These are phyloP conservation scores for Pammene fasciana DNA, from an alignment of 2,888 invertebrate species.

Conservation along the genomic window DNA sequence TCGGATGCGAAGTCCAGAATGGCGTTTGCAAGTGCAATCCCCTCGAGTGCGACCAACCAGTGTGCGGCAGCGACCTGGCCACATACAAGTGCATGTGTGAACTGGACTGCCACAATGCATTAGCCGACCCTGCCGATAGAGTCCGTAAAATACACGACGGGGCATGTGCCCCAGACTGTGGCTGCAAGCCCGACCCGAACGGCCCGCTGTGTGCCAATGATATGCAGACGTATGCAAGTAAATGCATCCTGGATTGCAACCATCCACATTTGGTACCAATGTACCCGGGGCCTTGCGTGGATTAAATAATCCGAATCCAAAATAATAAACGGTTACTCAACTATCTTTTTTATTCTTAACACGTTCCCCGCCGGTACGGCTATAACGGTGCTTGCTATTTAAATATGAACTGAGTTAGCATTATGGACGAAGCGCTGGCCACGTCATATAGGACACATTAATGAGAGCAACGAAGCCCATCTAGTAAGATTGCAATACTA, in stretches of 20 bases:
- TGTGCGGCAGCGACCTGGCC: constrained; percentile 13
- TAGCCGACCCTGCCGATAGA: background rate
- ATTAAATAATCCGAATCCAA: background rate
- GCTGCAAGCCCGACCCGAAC: background rate
- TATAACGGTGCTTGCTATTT: no score
- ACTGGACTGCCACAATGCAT: background rate
- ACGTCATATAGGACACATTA: no score
- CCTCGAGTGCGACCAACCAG: constrained; percentile 4
- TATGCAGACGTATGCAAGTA: constrained; percentile 7
- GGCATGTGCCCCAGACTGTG: background rate
- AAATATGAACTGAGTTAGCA: no score
- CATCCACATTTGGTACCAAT: constrained; percentile 11
- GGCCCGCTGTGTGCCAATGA: constrained; percentile 16
- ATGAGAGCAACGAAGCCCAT: no score
- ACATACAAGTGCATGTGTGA: constrained; percentile 15
- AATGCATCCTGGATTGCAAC: constrained; percentile 9
- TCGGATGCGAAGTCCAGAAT: background rate
- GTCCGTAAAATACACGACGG: constrained; percentile 9
- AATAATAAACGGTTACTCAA: background rate
- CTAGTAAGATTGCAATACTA: no score
- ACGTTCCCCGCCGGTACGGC: no score
- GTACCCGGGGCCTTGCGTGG: constrained; percentile 9
- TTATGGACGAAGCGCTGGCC: no score
- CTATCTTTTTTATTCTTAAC: background rate
- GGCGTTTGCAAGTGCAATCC: constrained; percentile 12